Evolutionary conservation across 2,797 vertebrate genomes (phyloP).

Genomic region (Tokudaia muenninki): DNA sequence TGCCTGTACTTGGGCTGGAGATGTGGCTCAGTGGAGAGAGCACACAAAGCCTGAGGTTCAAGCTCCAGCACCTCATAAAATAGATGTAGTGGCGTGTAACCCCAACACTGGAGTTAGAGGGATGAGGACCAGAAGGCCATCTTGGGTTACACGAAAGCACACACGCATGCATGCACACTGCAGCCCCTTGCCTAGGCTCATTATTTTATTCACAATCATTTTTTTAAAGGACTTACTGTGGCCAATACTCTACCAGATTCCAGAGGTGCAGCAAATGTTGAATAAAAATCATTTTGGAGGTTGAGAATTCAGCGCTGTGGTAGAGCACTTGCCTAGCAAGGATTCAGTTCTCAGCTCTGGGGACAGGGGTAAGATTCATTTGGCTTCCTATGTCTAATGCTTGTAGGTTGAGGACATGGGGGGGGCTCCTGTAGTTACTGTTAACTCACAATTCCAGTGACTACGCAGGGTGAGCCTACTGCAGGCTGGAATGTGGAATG

Average conservation of each 20-base stretch:
- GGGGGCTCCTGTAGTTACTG: background rate
- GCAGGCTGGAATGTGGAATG: background rate
- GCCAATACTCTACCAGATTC: background rate
- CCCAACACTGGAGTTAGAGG: background rate
- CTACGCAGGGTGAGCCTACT: background rate
- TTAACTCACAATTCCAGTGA: conserved; percentile 9
- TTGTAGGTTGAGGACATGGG: background rate
- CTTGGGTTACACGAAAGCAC: background rate
- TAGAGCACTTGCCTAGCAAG: background rate
- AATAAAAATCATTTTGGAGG: conserved; percentile 15
- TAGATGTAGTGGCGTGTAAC: background rate
- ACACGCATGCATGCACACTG: background rate
- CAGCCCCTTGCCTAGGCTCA: background rate
- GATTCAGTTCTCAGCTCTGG: background rate
- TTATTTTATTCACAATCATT: conserved; percentile 12
- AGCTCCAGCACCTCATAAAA: background rate
- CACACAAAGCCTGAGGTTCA: background rate
- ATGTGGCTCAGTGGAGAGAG: background rate
- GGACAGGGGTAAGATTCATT: background rate
- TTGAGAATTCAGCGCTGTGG: background rate
- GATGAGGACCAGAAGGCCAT: background rate
- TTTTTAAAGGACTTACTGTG: background rate
- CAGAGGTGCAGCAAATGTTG: background rate
- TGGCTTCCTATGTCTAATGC: background rate
- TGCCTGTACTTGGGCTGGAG: background rate